A percentile compares a stretch with the other conserved stretches of the same genome.
phyloP scores from a whole-genome alignment of 1,140 invertebrate genomes.

The Cardiocondyla obscurior region DNA sequence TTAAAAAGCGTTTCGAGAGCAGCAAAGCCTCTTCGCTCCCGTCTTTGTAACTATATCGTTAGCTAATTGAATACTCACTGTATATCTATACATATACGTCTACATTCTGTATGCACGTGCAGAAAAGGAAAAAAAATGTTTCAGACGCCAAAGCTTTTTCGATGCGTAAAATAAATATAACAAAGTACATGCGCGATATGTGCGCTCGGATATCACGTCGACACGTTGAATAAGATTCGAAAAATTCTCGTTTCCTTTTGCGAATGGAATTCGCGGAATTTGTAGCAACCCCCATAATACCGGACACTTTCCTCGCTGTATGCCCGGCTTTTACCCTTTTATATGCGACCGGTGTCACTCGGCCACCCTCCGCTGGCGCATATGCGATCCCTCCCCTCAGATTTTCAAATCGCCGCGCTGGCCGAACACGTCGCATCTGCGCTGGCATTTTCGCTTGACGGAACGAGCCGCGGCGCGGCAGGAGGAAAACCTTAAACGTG shows the following conservation, averaged over 20 bases:
- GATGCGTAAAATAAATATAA: not conserved
- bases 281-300: constrained; percentile 29
- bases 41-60: not conserved
- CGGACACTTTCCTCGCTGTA: not conserved
- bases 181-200: not conserved
- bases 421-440: constrained; percentile 5
- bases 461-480: not conserved
- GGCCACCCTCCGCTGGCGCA: not conserved
- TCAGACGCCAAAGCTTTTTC: not conserved
- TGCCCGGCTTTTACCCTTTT: constrained; percentile 21
- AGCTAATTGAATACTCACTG: not conserved
- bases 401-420: not conserved
- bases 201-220: not conserved
- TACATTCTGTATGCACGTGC: too few species aligned
- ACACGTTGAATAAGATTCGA: constrained; percentile 36
- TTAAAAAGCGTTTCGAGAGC: not conserved
- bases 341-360: constrained; percentile 13
- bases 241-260: constrained; percentile 40
- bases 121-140: too few species aligned
- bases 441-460: constrained; percentile 18
- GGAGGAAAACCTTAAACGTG: constrained; percentile 4
- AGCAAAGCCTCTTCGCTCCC: not conserved
- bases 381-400: not conserved
- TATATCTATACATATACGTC: too few species aligned
- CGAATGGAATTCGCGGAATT: constrained; percentile 41